Base-by-base conservation (phyloP, 2,113 vertebrate genomes). In the Polyodon spathula region DNA sequence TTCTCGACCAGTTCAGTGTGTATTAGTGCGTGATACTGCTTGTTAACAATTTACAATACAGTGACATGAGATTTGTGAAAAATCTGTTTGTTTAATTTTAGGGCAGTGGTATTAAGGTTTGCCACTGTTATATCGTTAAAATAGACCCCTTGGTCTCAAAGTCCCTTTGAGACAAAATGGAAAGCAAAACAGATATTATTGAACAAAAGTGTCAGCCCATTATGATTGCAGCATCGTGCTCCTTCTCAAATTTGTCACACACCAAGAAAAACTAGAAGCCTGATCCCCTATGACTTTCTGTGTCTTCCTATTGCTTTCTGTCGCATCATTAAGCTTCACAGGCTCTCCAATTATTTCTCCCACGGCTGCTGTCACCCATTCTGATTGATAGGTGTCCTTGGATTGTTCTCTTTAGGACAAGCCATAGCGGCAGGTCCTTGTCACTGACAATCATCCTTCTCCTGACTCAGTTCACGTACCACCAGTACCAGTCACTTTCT, bases 351-450 rank as follows among this genome's bases (percentile, higher is more conserved):
- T 89, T 89, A 88, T 83, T 77, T 86, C 75, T 81, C 74, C 75
- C 76, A 15, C 73, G 81, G 75, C 79, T 82, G 80, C 76, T 73
- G 78, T 73, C 82, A 80, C 74, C 58, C 15, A 61, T 73, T 63
- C 41, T 84, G 82, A 90, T 73, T 88, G 87, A 90, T 88, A 84
- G 66, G 67, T 86, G 89, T 89, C 89, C 87, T 91, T 91, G 89
- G 77, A 68, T 84, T 78, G 76, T 78, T 75, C 80, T 81, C 76
- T 70, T 76, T 43, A 82, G 83, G 81, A 76, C 78, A 81, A 58
- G 59, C 60, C 71, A 68, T 74, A 70, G 66, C 68, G 73, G 72
- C 1, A 2, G 67, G 66, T 63, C 60, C 62, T 43, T 65, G 62
- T 78, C 73, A 59, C 74, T 75, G 84, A 84, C 81, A 79, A 77